Conservation (phyloP, 2,113 vertebrate genomes). For the Barnardius zonarius region DNA sequence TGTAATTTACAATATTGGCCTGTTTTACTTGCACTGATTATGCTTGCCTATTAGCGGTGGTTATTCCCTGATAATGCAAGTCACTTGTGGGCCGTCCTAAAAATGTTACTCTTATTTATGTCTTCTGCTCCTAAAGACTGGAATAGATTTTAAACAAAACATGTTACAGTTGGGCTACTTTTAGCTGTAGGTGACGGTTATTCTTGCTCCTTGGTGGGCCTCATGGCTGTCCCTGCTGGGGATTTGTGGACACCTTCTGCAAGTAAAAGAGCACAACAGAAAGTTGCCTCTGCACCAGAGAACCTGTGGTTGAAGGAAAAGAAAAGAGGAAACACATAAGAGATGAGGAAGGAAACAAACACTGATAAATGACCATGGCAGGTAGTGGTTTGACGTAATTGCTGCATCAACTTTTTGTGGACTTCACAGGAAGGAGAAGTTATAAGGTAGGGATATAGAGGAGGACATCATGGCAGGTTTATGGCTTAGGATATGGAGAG, state of each 20-base stretch:
- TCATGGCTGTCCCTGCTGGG: neutral
- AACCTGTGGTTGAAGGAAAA: neutral
- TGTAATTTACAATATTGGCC: neutral
- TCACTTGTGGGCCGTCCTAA: neutral
- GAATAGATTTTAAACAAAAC: neutral
- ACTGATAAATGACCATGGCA: neutral
- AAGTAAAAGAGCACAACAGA: neutral
- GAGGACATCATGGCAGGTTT: neutral
- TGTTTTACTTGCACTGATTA: neutral
- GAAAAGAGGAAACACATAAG: neutral
- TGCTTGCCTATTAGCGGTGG: neutral
- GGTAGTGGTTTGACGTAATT: neutral
- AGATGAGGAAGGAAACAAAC: neutral
- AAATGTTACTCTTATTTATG: neutral
- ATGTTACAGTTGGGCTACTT: neutral
- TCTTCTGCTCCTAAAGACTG: neutral
- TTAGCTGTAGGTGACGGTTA: neutral
- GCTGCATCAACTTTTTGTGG: neutral
- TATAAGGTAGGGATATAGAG: neutral
- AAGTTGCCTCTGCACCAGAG: neutral
- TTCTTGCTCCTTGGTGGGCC: neutral
- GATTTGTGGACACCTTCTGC: neutral
- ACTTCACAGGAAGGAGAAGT: neutral
- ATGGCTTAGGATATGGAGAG: neutral
- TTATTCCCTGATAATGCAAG: neutral